Evolutionary conservation across 2,113 vertebrate genomes (phyloP).

Genomic region (Myxocyprinus asiaticus): DNA sequence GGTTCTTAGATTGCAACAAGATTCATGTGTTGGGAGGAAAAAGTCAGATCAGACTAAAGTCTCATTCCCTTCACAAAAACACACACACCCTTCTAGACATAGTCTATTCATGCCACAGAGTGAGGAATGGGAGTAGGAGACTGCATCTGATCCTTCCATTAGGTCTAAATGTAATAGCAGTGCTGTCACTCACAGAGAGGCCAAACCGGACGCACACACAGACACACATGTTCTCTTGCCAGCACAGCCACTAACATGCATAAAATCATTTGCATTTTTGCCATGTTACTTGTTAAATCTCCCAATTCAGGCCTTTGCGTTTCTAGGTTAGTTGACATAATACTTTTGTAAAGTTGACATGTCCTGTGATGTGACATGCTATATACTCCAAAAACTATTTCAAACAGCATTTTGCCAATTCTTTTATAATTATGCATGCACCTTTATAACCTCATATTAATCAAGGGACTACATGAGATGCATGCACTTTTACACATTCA

Average conservation of each 20-base stretch:
- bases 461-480: too few species aligned
- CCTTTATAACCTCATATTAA: too few species aligned
- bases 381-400: too few species aligned
- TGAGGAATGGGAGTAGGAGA: constrained; percentile 17
- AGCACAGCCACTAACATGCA: constrained; percentile 9
- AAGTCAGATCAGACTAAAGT: constrained; percentile 4
- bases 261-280: constrained; percentile 1
- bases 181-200: constrained; percentile 38
- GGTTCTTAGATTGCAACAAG: constrained; percentile 27
- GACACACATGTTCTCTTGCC: not conserved
- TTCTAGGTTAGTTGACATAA: too few species aligned
- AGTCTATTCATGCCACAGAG: not conserved
- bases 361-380: too few species aligned
- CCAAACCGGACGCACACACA: constrained; percentile 2
- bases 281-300: not conserved
- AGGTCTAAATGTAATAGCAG: constrained; percentile 39
- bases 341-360: too few species aligned
- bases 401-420: too few species aligned
- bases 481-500: too few species aligned
- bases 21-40: not conserved
- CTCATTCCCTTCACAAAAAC: not conserved
- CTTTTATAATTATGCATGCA: too few species aligned
- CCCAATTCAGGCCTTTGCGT: not conserved
- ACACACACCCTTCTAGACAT: constrained; percentile 11
- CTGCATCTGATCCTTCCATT: constrained; percentile 38